Conservation (phyloP, 2,113 vertebrate species). For the Panthera tigris region DNA sequence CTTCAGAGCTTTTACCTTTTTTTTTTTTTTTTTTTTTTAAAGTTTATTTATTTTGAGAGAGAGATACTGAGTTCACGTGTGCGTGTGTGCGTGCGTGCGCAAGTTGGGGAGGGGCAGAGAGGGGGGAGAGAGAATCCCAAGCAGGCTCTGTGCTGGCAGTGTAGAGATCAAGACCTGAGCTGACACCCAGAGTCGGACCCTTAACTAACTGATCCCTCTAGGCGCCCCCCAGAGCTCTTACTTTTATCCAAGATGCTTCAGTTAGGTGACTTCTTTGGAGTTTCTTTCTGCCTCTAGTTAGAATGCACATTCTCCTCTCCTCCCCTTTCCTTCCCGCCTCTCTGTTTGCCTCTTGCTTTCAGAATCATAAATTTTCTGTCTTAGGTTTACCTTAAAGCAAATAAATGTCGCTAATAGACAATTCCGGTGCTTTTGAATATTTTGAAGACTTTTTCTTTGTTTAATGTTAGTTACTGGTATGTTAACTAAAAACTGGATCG, state of each 20-base stretch:
- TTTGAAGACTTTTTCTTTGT: neutral
- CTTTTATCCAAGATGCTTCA: neutral
- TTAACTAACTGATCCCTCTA: neutral
- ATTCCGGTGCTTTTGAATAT: neutral
- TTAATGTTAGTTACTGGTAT: neutral
- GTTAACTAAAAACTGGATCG: neutral
- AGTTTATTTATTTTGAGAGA: neutral
- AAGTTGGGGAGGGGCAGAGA: neutral
- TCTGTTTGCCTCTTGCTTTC: neutral
- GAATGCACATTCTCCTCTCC: neutral
- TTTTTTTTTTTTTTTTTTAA: accelerated
- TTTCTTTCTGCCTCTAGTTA: neutral
- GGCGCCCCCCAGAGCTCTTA: neutral
- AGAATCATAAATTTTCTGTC: neutral
- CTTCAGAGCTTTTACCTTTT: neutral
- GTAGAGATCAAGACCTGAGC: neutral
- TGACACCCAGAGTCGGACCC: neutral
- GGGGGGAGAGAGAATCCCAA: neutral
- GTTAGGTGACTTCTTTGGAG: neutral
- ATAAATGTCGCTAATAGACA: neutral
- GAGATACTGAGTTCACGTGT: no score
- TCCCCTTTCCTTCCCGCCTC: neutral
- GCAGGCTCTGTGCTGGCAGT: neutral
- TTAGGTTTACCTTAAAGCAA: neutral
- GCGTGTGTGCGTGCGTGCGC: no score